These are phyloP conservation scores for Anneissia japonica DNA, from an alignment of 35 echinoderm and acorn worm species.

Conservation along the genomic window DNA sequence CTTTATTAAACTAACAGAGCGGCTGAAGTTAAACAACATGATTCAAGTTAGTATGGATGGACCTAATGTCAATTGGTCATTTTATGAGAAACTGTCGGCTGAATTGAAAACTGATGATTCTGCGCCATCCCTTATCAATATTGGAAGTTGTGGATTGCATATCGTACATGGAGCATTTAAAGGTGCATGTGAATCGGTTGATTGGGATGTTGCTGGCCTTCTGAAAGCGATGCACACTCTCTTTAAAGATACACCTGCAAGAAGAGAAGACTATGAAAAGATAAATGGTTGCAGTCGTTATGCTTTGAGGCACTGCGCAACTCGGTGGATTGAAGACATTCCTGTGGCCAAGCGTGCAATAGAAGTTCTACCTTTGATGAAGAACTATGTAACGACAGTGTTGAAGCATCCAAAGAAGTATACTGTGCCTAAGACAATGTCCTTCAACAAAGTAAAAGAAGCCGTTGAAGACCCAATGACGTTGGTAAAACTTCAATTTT, in stretches of 20 bases:
- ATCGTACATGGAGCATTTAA: no score
- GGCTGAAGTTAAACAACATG: not conserved
- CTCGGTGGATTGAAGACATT: conserved; percentile 9
- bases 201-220: no score
- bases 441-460: not conserved
- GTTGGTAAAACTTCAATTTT: not conserved
- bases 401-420: not conserved
- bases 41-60: not conserved
- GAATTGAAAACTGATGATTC: no score
- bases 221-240: no score
- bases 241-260: conserved; percentile 18
- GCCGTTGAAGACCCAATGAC: not conserved
- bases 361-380: not conserved
- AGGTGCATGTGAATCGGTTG: no score
- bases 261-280: not conserved
- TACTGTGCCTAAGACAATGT: not conserved
- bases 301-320: not conserved
- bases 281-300: not conserved
- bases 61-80: not conserved
- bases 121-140: no score
- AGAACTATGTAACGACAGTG: not conserved
- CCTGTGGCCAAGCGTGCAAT: not conserved
- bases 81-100: no score
- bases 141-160: no score
- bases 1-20: not conserved